Conservation (phyloP, 2,113 vertebrate species). For the Ameiurus melas region DNA sequence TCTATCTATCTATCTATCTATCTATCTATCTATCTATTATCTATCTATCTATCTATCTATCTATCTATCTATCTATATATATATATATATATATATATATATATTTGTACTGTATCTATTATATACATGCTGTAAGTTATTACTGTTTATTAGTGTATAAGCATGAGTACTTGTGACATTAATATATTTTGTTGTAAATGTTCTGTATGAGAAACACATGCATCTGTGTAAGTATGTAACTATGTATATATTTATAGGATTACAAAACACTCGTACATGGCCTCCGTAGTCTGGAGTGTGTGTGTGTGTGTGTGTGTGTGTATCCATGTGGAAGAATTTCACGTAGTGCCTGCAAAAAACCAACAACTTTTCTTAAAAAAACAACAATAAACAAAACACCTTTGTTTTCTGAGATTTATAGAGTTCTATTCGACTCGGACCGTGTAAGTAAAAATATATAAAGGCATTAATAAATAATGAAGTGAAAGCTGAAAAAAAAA, state of each 20-base stretch:
- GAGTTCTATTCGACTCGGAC: neutral
- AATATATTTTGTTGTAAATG: conserved; percentile 77
- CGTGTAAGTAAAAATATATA: conserved; percentile 42
- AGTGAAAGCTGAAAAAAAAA: conserved; percentile 19
- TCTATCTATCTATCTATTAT: too few species aligned
- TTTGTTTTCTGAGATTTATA: conserved; percentile 17
- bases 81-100: too few species aligned
- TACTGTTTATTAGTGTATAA: conserved; percentile 71
- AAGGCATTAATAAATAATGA: conserved; percentile 40
- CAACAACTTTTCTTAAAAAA: neutral
- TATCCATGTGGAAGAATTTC: neutral
- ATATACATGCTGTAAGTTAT: conserved; percentile 72
- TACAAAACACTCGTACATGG: conserved; percentile 15
- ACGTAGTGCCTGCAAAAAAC: neutral
- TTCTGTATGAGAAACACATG: conserved; percentile 68
- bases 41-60: too few species aligned
- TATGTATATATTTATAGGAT: conserved; percentile 74
- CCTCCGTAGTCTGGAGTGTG: neutral
- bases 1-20: too few species aligned
- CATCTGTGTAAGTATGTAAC: conserved; percentile 67
- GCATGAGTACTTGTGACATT: conserved; percentile 76
- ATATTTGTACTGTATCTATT: conserved; percentile 62
- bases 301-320: neutral
- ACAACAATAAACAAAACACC: neutral
- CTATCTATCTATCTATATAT: too few species aligned